Evolutionary conservation across 2,113 vertebrate species (phyloP).

Genomic region (Saguinus imperator): DNA sequence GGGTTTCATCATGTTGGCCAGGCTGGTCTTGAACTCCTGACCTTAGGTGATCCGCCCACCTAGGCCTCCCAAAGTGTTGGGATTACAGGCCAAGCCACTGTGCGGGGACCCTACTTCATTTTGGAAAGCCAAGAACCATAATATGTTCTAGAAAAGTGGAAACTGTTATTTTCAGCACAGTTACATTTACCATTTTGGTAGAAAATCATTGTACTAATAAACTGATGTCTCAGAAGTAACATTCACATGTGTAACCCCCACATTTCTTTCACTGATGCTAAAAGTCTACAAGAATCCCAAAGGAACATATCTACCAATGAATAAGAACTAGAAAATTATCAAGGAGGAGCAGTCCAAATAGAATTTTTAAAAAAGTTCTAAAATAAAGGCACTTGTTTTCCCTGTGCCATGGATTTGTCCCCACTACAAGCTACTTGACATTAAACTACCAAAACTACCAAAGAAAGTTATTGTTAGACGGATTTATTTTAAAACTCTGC

Average conservation of each 20-base stretch:
- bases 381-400: neutral
- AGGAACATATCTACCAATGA: fast-evolving
- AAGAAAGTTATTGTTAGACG: neutral
- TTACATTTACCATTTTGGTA: neutral
- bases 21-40: neutral
- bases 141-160: neutral
- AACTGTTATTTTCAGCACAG: neutral
- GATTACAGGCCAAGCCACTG: neutral
- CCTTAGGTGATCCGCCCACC: neutral
- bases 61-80: neutral
- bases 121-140: neutral
- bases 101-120: neutral
- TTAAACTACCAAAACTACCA: neutral
- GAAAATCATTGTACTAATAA: neutral
- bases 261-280: neutral
- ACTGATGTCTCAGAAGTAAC: neutral
- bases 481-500: neutral
- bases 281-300: neutral
- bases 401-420: neutral
- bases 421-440: neutral
- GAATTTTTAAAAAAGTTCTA: neutral
- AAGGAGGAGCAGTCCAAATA: neutral
- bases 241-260: too few relatives aligned
- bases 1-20: neutral
- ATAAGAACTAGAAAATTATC: neutral